These are phyloP conservation scores for Rhinogobius similis DNA, from an alignment of 2,113 vertebrate species.

Conservation along the genomic window DNA sequence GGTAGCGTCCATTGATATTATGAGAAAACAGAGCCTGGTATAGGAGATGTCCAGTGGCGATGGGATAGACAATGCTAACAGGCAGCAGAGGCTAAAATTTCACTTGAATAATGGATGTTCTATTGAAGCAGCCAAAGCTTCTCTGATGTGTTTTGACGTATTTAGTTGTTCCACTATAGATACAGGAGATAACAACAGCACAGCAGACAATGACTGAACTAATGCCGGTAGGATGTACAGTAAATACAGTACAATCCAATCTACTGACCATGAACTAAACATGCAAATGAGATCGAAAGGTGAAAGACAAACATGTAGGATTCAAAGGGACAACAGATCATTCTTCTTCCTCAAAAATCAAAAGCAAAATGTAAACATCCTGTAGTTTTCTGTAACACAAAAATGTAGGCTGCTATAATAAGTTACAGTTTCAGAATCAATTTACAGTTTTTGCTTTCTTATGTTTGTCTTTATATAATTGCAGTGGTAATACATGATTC, in stretches of 20 bases:
- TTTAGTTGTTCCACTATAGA: conserved; percentile 36
- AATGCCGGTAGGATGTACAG: conserved; percentile 4
- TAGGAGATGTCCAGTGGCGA: conserved; percentile 50
- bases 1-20: conserved; percentile 63
- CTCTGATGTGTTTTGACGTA: conserved; percentile 43
- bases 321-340: background rate
- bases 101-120: conserved; percentile 48
- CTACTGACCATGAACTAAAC: conserved; percentile 14
- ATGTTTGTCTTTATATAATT: no score
- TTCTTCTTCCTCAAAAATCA: background rate
- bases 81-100: conserved; percentile 34
- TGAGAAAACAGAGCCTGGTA: conserved; percentile 62
- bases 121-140: conserved; percentile 14
- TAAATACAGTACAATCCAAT: conserved; percentile 13
- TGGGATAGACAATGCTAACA: conserved; percentile 45
- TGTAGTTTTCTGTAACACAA: background rate
- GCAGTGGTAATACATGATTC: no score
- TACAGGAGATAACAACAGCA: conserved; percentile 15
- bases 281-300: background rate
- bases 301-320: background rate
- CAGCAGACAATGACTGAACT: conserved; percentile 11
- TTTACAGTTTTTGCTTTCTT: no score
- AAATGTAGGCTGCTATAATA: no score
- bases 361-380: background rate
- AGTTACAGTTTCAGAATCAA: no score